phyloP scores from a whole-genome alignment of 2,113 vertebrate genomes.

The Malurus elegans region DNA sequence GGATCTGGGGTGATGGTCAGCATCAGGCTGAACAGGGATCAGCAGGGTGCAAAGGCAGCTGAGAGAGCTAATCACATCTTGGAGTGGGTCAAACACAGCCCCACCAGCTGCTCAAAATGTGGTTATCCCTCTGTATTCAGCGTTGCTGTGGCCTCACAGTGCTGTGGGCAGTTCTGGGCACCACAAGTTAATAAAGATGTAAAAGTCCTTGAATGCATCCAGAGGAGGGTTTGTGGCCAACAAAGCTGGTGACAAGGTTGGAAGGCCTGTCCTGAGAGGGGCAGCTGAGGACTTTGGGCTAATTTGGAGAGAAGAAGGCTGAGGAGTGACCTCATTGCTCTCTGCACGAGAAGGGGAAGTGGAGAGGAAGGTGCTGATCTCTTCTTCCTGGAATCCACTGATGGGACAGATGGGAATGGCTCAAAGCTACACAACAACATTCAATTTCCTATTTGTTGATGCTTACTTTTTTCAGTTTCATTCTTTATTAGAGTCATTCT shows the following conservation, averaged over 20 bases:
- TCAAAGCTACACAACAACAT: not conserved
- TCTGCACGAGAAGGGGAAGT: not conserved
- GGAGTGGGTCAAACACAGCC: not conserved
- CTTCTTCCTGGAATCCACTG: not conserved
- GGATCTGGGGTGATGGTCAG: not conserved
- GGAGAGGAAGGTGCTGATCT: not conserved
- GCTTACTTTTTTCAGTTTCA: not conserved
- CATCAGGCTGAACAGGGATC: not conserved
- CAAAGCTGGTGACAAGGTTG: not conserved
- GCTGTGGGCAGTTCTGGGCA: not conserved
- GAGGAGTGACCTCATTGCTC: not conserved
- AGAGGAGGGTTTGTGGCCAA: not conserved
- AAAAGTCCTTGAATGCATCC: not conserved
- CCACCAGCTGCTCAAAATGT: not conserved
- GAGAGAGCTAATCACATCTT: accelerated
- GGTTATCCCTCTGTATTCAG: not conserved
- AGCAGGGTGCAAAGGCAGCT: not conserved
- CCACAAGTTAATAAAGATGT: not conserved
- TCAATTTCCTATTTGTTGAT: not conserved
- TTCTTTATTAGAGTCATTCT: not conserved
- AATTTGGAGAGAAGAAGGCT: not conserved
- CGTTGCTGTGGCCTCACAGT: accelerated
- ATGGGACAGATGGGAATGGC: not conserved
- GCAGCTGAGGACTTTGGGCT: accelerated
- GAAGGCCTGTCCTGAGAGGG: not conserved